Evolutionary conservation across 2,888 invertebrate genomes (phyloP).

Genomic region (Lacanobia oleracea): DNA sequence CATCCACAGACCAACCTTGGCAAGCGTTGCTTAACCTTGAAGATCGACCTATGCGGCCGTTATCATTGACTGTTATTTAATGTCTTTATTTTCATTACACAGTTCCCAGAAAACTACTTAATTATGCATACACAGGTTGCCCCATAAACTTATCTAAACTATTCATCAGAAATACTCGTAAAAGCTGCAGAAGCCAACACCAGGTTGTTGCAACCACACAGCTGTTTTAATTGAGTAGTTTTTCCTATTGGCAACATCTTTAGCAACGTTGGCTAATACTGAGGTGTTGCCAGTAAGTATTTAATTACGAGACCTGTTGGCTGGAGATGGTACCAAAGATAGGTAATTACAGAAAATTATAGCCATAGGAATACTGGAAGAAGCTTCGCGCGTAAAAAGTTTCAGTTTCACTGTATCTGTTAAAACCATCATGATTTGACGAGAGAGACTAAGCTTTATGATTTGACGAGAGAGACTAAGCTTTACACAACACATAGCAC

Average conservation of each 20-base stretch:
- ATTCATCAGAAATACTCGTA: slow-evolving; percentile 27
- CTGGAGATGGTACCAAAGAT: slow-evolving; percentile 10
- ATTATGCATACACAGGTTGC: not conserved
- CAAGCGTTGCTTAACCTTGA: no score
- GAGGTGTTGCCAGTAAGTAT: slow-evolving; percentile 47
- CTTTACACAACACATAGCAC: no score
- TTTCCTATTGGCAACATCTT: slow-evolving; percentile 6
- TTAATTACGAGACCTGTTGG: slow-evolving; percentile 46
- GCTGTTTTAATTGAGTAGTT: slow-evolving; percentile 53
- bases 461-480: no score
- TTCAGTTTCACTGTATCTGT: no score
- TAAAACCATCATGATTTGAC: no score
- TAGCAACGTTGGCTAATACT: slow-evolving; percentile 14
- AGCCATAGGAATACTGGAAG: slow-evolving; percentile 24
- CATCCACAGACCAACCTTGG: no score
- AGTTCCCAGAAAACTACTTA: not conserved
- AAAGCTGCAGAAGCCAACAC: not conserved
- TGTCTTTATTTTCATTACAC: not conserved
- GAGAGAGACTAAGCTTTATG: no score
- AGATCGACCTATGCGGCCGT: no score
- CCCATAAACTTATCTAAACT: slow-evolving; percentile 38
- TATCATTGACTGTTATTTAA: no score
- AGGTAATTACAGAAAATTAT: not conserved
- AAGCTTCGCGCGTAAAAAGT: not conserved
- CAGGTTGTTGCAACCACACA: not conserved